These are phyloP conservation scores for Aptenodytes forsteri DNA, from an alignment of 2,113 vertebrate genomes.

Conservation along the genomic window DNA sequence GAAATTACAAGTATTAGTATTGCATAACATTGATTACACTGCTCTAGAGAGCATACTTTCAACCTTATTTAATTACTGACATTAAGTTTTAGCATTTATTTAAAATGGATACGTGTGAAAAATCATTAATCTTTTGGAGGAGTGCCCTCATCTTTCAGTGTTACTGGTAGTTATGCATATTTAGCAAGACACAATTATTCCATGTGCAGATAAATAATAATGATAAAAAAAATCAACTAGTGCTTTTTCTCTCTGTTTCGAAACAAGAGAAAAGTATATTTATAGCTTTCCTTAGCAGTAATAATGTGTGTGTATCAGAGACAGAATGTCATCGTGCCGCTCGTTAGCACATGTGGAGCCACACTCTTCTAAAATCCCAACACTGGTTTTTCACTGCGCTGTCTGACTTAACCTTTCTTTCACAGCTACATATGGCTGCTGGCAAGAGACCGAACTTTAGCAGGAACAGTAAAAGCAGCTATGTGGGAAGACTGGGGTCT, in stretches of 20 bases:
- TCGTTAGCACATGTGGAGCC: background rate
- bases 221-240: background rate
- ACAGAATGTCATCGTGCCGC: background rate
- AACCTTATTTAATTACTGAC: background rate
- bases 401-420: background rate
- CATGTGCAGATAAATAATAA: background rate
- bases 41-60: background rate
- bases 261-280: background rate
- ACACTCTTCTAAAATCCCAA: background rate
- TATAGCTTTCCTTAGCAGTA: background rate
- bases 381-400: background rate
- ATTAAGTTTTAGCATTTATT: background rate
- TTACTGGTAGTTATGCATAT: background rate
- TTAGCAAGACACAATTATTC: background rate
- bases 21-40: background rate
- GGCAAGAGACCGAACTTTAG: background rate
- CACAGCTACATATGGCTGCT: constrained; percentile 3
- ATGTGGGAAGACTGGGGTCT: background rate
- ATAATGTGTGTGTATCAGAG: background rate
- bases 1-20: background rate
- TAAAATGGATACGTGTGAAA: background rate
- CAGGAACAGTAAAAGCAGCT: background rate
- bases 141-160: background rate
- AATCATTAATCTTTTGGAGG: background rate
- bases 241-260: background rate